Percentiles rank a stretch among this genome's conserved stretches.
Evolutionary conservation across 2,888 invertebrate species (phyloP).

Genomic region (Notodonta dromedarius): DNA sequence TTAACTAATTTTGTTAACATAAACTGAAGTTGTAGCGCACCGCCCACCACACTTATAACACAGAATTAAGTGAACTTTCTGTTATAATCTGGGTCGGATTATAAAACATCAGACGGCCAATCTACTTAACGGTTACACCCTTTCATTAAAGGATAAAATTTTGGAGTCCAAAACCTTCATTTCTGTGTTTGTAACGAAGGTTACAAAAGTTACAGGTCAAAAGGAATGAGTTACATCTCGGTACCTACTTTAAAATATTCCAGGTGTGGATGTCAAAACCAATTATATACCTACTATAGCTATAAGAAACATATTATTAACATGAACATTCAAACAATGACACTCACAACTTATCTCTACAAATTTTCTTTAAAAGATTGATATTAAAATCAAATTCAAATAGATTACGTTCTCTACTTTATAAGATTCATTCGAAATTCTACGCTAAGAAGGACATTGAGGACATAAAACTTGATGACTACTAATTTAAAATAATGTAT

Average conservation of each 20-base stretch:
- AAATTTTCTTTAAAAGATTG: background rate
- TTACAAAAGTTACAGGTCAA: background rate
- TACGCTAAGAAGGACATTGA: too few species aligned
- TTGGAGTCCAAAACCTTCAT: conserved; percentile 8
- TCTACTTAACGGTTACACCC: conserved; percentile 46
- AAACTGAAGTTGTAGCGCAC: conserved; percentile 23
- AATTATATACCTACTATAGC: too few species aligned
- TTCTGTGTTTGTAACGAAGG: background rate
- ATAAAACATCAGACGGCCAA: conserved; percentile 39
- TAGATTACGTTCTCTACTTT: too few species aligned
- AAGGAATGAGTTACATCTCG: background rate
- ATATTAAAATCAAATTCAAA: too few species aligned
- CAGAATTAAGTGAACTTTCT: conserved; percentile 33
- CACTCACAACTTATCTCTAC: too few species aligned
- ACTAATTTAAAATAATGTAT: too few species aligned
- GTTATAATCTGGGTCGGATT: conserved; percentile 45
- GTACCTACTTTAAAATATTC: background rate
- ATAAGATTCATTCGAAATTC: too few species aligned
- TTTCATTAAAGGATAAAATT: conserved; percentile 31
- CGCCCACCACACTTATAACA: conserved; percentile 22
- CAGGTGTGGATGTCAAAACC: too few species aligned
- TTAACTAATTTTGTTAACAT: conserved; percentile 37
- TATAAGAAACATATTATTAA: too few species aligned
- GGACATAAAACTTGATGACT: too few species aligned
- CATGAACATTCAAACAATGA: too few species aligned